Evolutionary conservation across 2,888 invertebrate species (phyloP), one percentile per base, ranked within the genome.

Genomic region (Elysia crispata): DNA sequence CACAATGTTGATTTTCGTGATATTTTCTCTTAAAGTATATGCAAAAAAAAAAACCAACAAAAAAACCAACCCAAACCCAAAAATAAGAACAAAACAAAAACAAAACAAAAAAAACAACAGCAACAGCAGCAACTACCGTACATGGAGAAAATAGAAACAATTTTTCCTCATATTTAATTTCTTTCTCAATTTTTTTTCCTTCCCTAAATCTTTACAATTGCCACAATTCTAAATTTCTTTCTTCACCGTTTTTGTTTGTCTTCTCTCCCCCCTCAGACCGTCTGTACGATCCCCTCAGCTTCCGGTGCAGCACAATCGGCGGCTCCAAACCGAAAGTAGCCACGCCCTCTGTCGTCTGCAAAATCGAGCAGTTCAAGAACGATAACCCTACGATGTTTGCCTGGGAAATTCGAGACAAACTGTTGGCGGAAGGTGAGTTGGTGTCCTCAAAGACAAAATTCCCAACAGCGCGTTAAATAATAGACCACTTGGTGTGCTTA

Each of bases 301-400:
- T 83, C 33, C 81, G 84, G 13, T 83, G 82, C 41, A 86, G 86
- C 67, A 81, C 86, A 5, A 89, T 88, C 41, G 89, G 98, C 79
- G 98, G 98, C 85, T 97, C 97, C 92, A 98, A 98, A 93, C 98
- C 98, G 5, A 98, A 98, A 93, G 98, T 98, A 81, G 98, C 98
- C 80, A 98, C 98, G 49, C 98, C 98, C 30, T 96, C 97, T 20
- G 98, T 98, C 76, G 98, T 98, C 82, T 96, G 97, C 84, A 98
- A 98, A 94, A 98, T 98, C 90, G 98, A 98, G 93, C 97, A 98
- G 93, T 98, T 98, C 94, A 98, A 98, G 94, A 93, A 97, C 87
- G 98, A 98, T 92, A 98, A 98, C 93, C 98, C 98, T 3, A 98
- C 98, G 82, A 98, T 98, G 91, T 99, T 98, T 92, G 98, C 98